Percentiles rank a stretch among this genome's conserved stretches.
These are phyloP conservation scores for Macrotrachela quadricornifera DNA, from an alignment of 1,140 invertebrate genomes.

Conservation along the genomic window DNA sequence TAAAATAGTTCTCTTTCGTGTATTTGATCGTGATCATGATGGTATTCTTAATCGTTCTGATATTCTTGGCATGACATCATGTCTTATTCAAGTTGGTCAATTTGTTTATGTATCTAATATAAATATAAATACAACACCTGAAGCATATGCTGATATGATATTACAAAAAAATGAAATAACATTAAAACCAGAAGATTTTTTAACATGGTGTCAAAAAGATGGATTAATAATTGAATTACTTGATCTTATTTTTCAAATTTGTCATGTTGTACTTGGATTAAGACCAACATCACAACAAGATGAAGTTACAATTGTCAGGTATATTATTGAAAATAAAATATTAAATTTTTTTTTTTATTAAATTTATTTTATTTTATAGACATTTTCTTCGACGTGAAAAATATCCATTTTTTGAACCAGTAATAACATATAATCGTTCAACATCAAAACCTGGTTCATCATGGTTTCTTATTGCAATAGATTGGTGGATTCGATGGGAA, in stretches of 20 bases:
- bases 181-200: neutral
- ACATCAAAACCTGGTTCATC: constrained; percentile 42
- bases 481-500: constrained; percentile 60
- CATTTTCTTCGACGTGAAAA: too few species aligned
- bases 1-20: constrained; percentile 62
- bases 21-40: constrained; percentile 62
- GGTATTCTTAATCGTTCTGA: constrained; percentile 34
- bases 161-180: constrained; percentile 28
- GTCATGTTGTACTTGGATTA: constrained; percentile 63
- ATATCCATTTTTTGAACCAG: too few species aligned
- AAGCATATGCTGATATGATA: too few species aligned
- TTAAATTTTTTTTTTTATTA: too few species aligned
- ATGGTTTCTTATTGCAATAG: constrained; percentile 58
- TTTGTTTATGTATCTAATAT: constrained; percentile 43
- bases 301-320: constrained; percentile 53
- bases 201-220: neutral
- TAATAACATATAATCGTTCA: neutral
- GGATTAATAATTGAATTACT: constrained; percentile 2
- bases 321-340: constrained; percentile 10
- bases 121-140: too few species aligned
- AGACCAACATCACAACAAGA: constrained; percentile 52
- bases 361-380: too few species aligned
- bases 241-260: constrained; percentile 37
- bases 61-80: too few species aligned
- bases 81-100: constrained; percentile 41